Evolutionary conservation across 2,888 invertebrate species (phyloP).

Genomic region (Hypolimnas misippus): DNA sequence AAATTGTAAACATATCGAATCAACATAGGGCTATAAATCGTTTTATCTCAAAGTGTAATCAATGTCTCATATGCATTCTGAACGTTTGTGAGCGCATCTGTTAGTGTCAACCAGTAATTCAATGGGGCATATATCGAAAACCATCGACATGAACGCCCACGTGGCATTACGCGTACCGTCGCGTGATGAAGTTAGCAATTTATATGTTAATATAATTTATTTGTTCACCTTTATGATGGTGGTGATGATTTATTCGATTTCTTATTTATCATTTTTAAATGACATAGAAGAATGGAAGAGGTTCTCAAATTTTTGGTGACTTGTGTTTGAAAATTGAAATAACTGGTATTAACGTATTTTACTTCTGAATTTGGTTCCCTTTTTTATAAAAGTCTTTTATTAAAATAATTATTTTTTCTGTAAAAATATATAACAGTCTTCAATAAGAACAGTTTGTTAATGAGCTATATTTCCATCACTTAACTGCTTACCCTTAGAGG

Average conservation of each 20-base stretch:
- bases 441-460: no score
- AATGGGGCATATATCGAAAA: conserved; percentile 50
- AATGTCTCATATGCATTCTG: conserved; percentile 26
- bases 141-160: conserved; percentile 59
- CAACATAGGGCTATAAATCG: conserved; percentile 3
- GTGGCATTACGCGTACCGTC: conserved; percentile 46
- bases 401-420: no score
- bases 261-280: not conserved
- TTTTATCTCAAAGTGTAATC: conserved; percentile 13
- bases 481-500: no score
- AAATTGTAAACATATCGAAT: not conserved
- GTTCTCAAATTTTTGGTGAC: no score
- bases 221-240: not conserved
- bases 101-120: conserved; percentile 40
- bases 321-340: no score
- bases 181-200: conserved; percentile 19
- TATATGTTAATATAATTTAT: conserved; percentile 15
- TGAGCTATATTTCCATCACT: no score
- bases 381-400: no score
- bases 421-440: no score
- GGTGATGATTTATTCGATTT: not conserved
- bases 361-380: no score
- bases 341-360: no score
- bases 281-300: no score
- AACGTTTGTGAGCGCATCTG: conserved; percentile 31